Percentiles rank a stretch among this genome's conserved stretches.
These are phyloP conservation scores for Megaceryle maxima DNA, from an alignment of 2,113 vertebrate genomes.

Conservation along the genomic window DNA sequence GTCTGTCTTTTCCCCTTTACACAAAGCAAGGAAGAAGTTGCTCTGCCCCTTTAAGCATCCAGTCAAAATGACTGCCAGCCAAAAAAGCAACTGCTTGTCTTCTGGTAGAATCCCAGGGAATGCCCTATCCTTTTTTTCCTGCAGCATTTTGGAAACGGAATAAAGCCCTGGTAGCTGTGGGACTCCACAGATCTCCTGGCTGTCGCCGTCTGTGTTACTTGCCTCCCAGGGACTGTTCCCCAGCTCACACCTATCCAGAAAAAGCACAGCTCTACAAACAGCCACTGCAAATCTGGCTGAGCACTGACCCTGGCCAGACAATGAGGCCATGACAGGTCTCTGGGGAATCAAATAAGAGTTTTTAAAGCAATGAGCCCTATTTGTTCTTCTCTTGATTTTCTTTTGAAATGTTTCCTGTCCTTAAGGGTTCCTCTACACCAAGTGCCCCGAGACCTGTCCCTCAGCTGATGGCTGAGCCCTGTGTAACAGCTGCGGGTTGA, in stretches of 20 bases:
- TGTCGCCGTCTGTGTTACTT: neutral
- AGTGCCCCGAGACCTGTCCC: neutral
- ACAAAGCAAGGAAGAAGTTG: neutral
- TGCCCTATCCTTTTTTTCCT: neutral
- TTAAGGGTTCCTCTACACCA: fast-evolving
- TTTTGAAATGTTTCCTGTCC: neutral
- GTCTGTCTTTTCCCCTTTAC: neutral
- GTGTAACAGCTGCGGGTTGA: fast-evolving
- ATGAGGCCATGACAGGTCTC: fast-evolving
- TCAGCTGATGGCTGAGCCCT: neutral
- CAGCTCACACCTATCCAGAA: neutral
- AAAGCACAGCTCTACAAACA: neutral
- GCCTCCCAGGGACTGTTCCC: neutral
- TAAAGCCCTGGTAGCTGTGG: neutral
- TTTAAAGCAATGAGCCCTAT: neutral
- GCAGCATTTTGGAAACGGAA: conserved; percentile 12
- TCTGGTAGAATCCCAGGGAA: neutral
- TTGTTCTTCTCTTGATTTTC: neutral
- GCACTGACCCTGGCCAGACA: fast-evolving
- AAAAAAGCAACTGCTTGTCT: neutral
- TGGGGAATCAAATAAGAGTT: neutral
- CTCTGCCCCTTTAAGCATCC: conserved; percentile 14
- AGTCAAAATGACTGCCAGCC: neutral
- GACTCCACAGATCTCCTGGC: neutral
- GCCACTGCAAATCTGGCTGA: neutral